phyloP scores from a whole-genome alignment of 2,113 vertebrate genomes.

The Sus scrofa region DNA sequence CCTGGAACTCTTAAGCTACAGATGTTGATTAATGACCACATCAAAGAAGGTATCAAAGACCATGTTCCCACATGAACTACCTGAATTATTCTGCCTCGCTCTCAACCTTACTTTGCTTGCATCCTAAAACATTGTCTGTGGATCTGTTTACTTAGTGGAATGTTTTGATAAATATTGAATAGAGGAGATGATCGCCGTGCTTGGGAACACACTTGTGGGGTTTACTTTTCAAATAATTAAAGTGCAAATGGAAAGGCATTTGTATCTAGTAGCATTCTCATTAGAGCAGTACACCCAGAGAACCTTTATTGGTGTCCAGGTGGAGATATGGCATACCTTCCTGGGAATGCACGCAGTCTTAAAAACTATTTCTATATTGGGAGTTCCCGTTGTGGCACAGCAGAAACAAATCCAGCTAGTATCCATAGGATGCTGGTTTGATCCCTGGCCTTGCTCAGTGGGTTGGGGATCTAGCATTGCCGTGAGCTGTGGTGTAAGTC shows the following conservation, averaged over 20 bases:
- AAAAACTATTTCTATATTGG: slow-evolving; percentile 15
- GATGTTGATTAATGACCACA: too few species aligned
- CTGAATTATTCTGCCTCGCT: background rate
- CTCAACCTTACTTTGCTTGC: background rate
- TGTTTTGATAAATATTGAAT: background rate
- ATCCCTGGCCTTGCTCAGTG: too few species aligned
- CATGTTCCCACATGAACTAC: too few species aligned
- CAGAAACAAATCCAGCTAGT: too few species aligned
- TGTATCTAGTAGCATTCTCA: background rate
- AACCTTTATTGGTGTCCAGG: background rate
- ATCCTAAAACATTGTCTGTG: background rate
- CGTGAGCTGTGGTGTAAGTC: too few species aligned
- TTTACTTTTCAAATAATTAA: slow-evolving; percentile 53
- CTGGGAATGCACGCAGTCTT: background rate
- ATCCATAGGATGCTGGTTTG: too few species aligned
- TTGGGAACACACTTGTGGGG: background rate
- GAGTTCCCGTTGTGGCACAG: too few species aligned
- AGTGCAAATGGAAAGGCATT: slow-evolving; percentile 8
- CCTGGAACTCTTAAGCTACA: too few species aligned
- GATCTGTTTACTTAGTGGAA: background rate
- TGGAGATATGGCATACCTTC: background rate
- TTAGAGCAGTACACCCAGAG: background rate
- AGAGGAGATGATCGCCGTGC: background rate
- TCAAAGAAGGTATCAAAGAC: too few species aligned
- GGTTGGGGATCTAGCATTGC: too few species aligned